Evolutionary conservation across 2,113 vertebrate genomes (phyloP), one percentile per base, ranked within the genome.

Genomic region (Carassius auratus): DNA sequence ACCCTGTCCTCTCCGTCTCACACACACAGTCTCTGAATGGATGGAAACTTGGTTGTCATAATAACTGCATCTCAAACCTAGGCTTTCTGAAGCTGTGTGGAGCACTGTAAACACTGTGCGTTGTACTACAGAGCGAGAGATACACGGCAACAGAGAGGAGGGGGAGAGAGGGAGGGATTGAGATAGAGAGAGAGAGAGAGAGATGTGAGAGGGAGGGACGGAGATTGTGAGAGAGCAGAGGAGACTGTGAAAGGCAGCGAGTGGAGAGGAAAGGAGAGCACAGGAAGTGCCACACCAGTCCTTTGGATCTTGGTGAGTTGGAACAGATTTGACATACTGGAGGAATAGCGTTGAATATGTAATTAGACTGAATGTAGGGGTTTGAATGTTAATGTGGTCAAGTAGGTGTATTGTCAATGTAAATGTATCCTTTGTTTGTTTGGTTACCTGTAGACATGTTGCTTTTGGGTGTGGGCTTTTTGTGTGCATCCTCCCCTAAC

Each of bases 1-100:
- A 85, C 57, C 83, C 83, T 26, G 88, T 93, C 91, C 89, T 89
- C 85, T 76, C 86, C 84, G 87, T 84, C 69, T 74, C 89, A 84
- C 90, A 66, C 90, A 90, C 89, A 88, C 88, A 91, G 88, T 88
- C 84, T 66, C 85, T 87, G 71, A 76, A 81, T 75, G 71, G 68
- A 74, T 57, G 6, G 48, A 82, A 62, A 52, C 84, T 36, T 71
- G 79, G 52, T 84, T 84, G 64, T 87, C 76, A 74, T 73, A 78
- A 81, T 76, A 79, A 57, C 45, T 38, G 55, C 76, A 76, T 86
- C 84, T 84, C 83, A 81, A 76, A 62, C 83, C 69, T 15, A 77
- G 76, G 23, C 68, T 55, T 42, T 78, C 9, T 62, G 76, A 83
- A 78, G 71, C 69, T 77, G 85, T 19, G 75, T 3, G 10, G 57